Conservation (phyloP, 2,113 vertebrate species). For the Balaenoptera acutorostrata region DNA sequence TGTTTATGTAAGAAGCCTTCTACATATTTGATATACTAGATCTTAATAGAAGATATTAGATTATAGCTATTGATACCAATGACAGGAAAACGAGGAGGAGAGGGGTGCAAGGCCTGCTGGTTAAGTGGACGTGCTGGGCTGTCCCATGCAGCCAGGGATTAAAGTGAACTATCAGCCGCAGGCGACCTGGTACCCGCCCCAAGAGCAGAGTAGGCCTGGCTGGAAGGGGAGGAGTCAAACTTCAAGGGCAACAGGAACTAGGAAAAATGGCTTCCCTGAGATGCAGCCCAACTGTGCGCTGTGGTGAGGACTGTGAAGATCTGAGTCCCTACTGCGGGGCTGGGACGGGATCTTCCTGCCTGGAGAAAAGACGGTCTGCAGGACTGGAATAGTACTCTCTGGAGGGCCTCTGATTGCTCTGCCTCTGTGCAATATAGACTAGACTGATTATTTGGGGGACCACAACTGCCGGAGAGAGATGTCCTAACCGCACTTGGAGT, state of each 20-base stretch:
- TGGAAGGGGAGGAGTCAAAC: not conserved
- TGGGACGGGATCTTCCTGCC: not conserved
- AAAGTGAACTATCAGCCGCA: not conserved
- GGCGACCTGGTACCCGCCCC: not conserved
- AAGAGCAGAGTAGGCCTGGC: not conserved
- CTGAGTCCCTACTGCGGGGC: rapidly evolving
- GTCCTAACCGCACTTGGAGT: rapidly evolving
- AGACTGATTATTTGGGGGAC: not conserved
- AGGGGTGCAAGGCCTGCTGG: not conserved
- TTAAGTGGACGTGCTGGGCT: not conserved
- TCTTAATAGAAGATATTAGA: not conserved
- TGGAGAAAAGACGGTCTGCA: not conserved
- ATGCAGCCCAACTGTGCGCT: not conserved
- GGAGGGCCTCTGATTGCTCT: not conserved
- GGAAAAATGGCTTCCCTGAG: not conserved
- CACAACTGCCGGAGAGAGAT: not conserved
- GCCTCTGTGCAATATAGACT: not conserved
- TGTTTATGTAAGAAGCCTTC: not conserved
- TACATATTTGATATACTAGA: not conserved
- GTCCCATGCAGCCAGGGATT: not conserved
- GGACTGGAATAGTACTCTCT: rapidly evolving
- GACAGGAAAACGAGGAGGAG: too few species aligned
- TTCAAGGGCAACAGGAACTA: not conserved
- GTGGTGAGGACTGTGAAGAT: rapidly evolving
- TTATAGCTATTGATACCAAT: too few species aligned